phyloP scores from a whole-genome alignment of 2,888 invertebrate genomes.

The Netelia melanura region DNA sequence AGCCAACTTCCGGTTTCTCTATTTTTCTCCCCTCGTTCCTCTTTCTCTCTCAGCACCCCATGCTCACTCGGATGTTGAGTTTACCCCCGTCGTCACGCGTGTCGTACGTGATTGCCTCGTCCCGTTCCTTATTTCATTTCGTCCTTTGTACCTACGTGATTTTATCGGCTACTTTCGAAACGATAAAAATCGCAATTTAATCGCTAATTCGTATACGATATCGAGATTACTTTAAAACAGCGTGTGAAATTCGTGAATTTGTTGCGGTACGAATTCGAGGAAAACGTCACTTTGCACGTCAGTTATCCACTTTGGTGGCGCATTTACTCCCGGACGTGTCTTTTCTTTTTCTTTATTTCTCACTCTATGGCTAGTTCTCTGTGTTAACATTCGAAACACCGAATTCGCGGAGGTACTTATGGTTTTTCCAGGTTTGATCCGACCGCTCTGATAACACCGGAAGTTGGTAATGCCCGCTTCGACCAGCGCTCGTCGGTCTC shows the following conservation, averaged over 20 bases:
- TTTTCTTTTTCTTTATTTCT: background rate
- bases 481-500: constrained; percentile 31
- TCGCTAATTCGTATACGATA: background rate
- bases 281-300: constrained; percentile 20
- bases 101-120: background rate
- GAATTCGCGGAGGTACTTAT: constrained; percentile 32
- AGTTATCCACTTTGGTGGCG: background rate
- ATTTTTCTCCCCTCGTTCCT: constrained; percentile 21
- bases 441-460: constrained; percentile 56
- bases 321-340: background rate
- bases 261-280: background rate
- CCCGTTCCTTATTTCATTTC: constrained; percentile 66
- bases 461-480: constrained; percentile 61
- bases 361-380: background rate
- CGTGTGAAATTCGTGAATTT: background rate
- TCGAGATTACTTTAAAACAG: background rate
- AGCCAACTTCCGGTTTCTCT: constrained; percentile 72
- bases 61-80: constrained; percentile 19
- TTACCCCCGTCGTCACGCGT: constrained; percentile 44
- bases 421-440: constrained; percentile 34
- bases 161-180: constrained; percentile 4
- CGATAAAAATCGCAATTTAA: constrained; percentile 41
- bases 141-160: constrained; percentile 31
- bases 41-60: constrained; percentile 1
- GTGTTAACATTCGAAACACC: background rate